Base-by-base conservation (phyloP, 1,140 invertebrate genomes). In the Bombus picipes region DNA sequence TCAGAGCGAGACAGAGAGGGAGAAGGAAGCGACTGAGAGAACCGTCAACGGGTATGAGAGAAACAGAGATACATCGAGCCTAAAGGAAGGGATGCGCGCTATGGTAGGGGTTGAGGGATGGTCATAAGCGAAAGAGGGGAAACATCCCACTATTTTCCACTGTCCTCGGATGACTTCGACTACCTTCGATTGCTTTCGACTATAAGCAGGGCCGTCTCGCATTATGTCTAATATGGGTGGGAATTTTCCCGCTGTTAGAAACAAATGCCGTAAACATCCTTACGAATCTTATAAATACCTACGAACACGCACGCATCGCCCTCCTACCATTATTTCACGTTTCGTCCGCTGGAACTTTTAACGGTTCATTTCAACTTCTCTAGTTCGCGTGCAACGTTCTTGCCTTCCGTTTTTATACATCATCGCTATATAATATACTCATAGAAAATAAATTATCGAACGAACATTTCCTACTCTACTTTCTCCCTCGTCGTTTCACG, bases 121-220 rank as follows among this genome's bases (percentile, higher is more conserved):
- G 78, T 37, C 32, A 87, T 18, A 73, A 81, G 75, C 68, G 53
- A 70, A 28, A 68, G 65, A 86, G 88, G 80, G 68, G 84, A 57
- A 80, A 13, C 80, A 41, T 87, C 73, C 66, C 85, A 81, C 82
- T 77, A 37, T 73, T 70, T 78, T 74, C 47, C 71, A 68, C 65
- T 89, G 77, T 77, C 65, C 90, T 89, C 90, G 90, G 88, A 77
- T 65, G 68, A 75, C 75, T 90, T 88, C 91, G 91, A 88, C 84
- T 85, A 85, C 86, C 77, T 88, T 90, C 91, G 91, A 88, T 89
- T 87, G 80, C 78, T 89, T 85, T 90, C 91, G 91, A 89, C 85
- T 76, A 76, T 76, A 70, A 86, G 76, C 90, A 88, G 91, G 90
- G 86, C 87, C 89, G 90, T 90, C 84, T 85, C 85, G 83, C 43